Evolutionary conservation across 2,797 vertebrate genomes (phyloP).

Genomic region (Gallinago stenura): DNA sequence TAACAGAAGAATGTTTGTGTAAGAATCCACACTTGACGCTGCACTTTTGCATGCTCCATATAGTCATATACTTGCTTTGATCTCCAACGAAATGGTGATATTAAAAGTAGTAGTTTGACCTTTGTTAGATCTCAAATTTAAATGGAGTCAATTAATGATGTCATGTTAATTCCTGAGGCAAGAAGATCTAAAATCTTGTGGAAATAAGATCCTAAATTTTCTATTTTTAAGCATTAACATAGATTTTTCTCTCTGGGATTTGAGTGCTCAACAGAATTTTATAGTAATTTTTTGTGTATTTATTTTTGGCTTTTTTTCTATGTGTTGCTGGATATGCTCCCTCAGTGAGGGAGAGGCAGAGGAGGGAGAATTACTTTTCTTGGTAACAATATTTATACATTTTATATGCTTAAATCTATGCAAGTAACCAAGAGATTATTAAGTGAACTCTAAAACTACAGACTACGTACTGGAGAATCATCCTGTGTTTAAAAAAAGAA

Average conservation of each 20-base stretch:
- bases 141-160: neutral
- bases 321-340: neutral
- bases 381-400: neutral
- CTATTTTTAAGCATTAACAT: neutral
- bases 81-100: neutral
- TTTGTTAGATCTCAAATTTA: neutral
- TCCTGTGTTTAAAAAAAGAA: neutral
- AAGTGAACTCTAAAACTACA: neutral
- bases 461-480: neutral
- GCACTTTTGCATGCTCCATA: neutral
- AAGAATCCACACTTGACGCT: neutral
- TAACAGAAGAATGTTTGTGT: slow-evolving; percentile 6
- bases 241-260: neutral
- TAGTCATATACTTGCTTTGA: neutral
- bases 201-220: neutral
- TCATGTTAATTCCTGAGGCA: neutral
- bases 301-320: accelerated
- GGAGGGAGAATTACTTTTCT: neutral
- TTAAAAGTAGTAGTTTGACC: neutral
- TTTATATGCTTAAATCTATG: neutral
- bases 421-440: neutral
- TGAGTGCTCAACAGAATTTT: neutral
- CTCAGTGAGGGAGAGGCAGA: neutral
- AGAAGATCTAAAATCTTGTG: neutral
- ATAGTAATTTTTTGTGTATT: neutral